phyloP scores from a whole-genome alignment of 2,888 invertebrate genomes.

The Platerodrilus igneus region DNA sequence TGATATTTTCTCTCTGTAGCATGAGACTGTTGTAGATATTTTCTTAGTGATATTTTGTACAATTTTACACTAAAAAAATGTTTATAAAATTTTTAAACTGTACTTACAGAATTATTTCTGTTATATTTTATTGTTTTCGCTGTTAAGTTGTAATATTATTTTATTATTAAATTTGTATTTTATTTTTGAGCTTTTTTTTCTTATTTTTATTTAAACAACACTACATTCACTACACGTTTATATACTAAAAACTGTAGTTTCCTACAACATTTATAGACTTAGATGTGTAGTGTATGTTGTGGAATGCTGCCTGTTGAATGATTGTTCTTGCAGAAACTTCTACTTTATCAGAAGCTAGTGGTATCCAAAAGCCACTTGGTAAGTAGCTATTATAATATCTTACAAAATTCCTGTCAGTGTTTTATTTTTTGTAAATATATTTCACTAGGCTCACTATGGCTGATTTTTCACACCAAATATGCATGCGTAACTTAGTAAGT shows the following conservation, averaged over 20 bases:
- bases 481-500: no score
- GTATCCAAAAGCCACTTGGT: constrained; percentile 57
- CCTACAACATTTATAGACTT: constrained; percentile 13
- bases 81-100: constrained; percentile 4
- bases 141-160: constrained; percentile 11
- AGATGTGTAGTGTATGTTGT: no score
- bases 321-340: constrained; percentile 47
- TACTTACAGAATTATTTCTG: constrained; percentile 9
- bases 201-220: constrained; percentile 2
- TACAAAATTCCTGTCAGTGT: background rate
- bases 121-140: constrained; percentile 10
- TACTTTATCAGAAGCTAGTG: constrained; percentile 38
- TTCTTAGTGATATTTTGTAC: constrained; percentile 20
- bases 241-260: no score
- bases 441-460: no score
- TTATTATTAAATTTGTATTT: constrained; percentile 15
- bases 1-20: constrained; percentile 22
- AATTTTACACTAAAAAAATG: constrained; percentile 16
- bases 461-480: no score
- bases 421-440: constrained; percentile 13
- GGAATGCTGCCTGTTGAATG: constrained; percentile 49
- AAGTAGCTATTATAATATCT: constrained; percentile 40
- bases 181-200: constrained; percentile 11
- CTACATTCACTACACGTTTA: constrained; percentile 18
- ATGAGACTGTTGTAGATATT: constrained; percentile 22